Conservation (phyloP, 2,113 vertebrate species). For the Strigops habroptila region DNA sequence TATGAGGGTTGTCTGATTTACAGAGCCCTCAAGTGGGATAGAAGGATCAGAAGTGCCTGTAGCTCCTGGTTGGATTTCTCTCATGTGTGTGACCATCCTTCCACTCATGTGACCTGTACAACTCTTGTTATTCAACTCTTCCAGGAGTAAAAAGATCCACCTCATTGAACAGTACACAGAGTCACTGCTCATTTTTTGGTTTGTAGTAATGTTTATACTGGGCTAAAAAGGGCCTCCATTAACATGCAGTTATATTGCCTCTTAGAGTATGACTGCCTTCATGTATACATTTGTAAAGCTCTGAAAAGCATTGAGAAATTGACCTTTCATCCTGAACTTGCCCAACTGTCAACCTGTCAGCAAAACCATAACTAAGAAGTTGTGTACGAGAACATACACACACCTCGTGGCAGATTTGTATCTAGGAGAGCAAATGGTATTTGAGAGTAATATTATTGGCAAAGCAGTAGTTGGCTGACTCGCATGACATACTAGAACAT, state of each 20-base stretch:
- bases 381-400: fast-evolving
- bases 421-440: neutral
- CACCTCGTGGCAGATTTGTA: neutral
- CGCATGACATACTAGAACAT: neutral
- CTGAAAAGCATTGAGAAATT: neutral
- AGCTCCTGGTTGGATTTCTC: neutral
- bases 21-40: neutral
- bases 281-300: neutral
- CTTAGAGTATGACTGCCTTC: neutral
- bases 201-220: neutral
- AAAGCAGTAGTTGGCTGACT: neutral
- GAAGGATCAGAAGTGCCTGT: neutral
- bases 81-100: neutral
- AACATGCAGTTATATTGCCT: neutral
- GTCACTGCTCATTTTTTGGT: neutral
- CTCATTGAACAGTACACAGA: neutral
- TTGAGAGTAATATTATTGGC: neutral
- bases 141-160: neutral
- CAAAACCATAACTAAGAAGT: neutral
- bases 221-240: neutral
- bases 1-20: neutral
- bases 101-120: neutral
- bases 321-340: neutral
- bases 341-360: fast-evolving
- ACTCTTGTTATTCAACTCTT: neutral